Conservation (phyloP, 2,113 vertebrate genomes). For the Istiophorus platypterus region DNA sequence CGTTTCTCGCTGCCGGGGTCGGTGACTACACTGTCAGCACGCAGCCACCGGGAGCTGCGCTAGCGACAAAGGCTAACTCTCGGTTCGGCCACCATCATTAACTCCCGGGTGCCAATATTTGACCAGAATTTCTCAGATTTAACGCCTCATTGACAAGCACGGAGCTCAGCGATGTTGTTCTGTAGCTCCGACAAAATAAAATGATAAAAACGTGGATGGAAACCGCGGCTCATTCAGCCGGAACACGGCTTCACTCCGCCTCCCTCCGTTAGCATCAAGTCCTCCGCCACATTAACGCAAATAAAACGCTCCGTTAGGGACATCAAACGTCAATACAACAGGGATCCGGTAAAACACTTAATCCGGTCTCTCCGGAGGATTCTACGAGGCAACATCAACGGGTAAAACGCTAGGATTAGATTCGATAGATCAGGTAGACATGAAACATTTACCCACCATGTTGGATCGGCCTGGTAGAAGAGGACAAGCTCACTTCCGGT, state of each 20-base stretch:
- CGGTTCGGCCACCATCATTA: not conserved
- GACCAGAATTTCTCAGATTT: fast-evolving
- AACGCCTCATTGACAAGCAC: fast-evolving
- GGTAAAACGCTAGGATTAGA: slow-evolving; percentile 52
- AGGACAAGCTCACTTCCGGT: slow-evolving; percentile 76
- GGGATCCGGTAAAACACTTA: fast-evolving
- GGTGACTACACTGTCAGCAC: not conserved
- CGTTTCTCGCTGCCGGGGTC: not conserved
- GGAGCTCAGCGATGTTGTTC: fast-evolving
- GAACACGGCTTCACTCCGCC: not conserved
- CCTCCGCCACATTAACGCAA: fast-evolving
- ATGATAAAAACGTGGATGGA: fast-evolving
- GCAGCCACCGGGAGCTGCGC: not conserved
- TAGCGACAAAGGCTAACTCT: not conserved
- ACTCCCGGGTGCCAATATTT: fast-evolving
- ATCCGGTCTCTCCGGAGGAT: fast-evolving
- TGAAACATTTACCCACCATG: slow-evolving; percentile 87
- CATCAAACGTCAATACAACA: slow-evolving; percentile 33
- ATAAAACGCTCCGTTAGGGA: not conserved
- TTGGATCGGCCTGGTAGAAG: slow-evolving; percentile 81
- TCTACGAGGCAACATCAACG: fast-evolving
- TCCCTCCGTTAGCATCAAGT: slow-evolving; percentile 8
- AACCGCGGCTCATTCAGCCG: not conserved
- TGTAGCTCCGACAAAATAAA: fast-evolving
- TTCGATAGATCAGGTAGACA: slow-evolving; percentile 52